A percentile compares a stretch with the other conserved stretches of the same genome.
Evolutionary conservation across 2,888 invertebrate species (phyloP).

Genomic region (Phorcus lineatus): DNA sequence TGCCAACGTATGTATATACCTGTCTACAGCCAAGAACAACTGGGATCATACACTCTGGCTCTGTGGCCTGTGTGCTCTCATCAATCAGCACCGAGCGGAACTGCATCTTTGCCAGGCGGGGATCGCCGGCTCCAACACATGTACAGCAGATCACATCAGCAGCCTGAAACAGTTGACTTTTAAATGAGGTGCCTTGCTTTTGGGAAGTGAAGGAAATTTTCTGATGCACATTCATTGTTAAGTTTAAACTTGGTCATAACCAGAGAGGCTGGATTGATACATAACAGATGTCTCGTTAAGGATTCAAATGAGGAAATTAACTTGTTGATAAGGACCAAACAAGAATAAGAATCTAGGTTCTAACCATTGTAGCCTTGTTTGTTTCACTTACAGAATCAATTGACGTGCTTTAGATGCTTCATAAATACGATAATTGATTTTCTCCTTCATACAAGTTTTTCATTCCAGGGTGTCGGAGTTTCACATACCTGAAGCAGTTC

Average conservation of each 20-base stretch:
- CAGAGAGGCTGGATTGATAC: neutral
- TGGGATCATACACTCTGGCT: conserved; percentile 98
- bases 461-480: too few species aligned
- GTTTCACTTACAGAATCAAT: too few species aligned
- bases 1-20: conserved; percentile 61
- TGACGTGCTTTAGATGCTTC: too few species aligned
- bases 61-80: conserved; percentile 96
- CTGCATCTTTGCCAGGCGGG: conserved; percentile 91
- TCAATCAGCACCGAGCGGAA: conserved; percentile 97
- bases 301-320: too few species aligned
- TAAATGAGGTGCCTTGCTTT: too few species aligned
- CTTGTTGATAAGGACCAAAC: too few species aligned
- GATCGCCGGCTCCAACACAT: conserved; percentile 98
- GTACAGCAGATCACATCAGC: conserved; percentile 99
- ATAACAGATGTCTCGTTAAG: too few species aligned
- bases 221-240: neutral
- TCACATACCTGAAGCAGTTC: conserved; percentile 80
- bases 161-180: conserved; percentile 77
- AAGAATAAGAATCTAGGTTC: too few species aligned
- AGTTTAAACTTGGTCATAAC: neutral
- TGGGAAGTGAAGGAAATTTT: too few species aligned
- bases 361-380: too few species aligned
- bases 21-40: conserved; percentile 98
- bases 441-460: too few species aligned
- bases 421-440: too few species aligned